Conservation (phyloP, 2,113 vertebrate species). For the Pithys albifrons region DNA sequence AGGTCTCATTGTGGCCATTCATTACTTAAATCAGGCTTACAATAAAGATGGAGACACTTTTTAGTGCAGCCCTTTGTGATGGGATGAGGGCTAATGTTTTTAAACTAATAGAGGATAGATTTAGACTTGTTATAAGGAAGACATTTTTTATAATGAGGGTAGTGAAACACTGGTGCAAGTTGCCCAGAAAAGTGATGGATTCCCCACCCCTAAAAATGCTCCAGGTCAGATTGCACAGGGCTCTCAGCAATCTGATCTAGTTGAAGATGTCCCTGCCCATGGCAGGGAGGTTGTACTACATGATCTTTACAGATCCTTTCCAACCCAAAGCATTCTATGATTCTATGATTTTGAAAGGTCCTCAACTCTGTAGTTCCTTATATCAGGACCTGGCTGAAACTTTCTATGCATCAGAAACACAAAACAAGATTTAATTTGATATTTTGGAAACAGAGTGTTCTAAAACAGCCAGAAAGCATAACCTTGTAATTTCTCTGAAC, state of each 20-base stretch:
- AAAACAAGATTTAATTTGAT: not conserved
- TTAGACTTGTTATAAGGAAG: not conserved
- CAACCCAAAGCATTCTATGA: not conserved
- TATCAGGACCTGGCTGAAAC: not conserved
- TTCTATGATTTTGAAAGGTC: not conserved
- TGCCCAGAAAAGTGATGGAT: not conserved
- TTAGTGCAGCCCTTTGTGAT: fast-evolving
- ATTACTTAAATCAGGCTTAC: not conserved
- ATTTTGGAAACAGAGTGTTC: not conserved
- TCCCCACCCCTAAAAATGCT: not conserved
- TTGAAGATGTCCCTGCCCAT: not conserved
- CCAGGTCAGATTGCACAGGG: not conserved
- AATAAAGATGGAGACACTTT: not conserved
- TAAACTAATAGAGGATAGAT: not conserved
- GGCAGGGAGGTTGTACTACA: fast-evolving
- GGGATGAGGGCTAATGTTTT: not conserved
- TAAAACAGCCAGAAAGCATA: not conserved
- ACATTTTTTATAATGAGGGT: fast-evolving
- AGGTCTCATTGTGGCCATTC: not conserved
- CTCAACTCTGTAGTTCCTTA: not conserved
- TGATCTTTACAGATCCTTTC: not conserved
- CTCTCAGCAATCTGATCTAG: not conserved
- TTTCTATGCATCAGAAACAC: not conserved
- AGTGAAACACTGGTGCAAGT: not conserved
- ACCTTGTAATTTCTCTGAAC: not conserved